Evolutionary conservation across 2,113 vertebrate species (phyloP).

Genomic region (Lophochroa leadbeateri): DNA sequence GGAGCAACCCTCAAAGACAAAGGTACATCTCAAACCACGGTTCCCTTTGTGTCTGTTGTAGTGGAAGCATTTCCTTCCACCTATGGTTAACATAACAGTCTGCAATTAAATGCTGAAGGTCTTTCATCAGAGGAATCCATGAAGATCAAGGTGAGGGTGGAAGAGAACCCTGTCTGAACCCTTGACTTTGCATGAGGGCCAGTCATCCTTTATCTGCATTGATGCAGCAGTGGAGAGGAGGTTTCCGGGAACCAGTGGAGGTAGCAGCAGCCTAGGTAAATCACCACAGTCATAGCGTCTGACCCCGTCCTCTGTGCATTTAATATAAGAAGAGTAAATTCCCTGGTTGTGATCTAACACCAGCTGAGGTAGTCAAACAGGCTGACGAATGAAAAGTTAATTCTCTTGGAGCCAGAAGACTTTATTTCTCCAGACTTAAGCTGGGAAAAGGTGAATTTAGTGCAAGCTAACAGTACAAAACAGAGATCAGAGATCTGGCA

Average conservation of each 20-base stretch:
- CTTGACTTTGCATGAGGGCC: neutral
- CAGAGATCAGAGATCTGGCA: neutral
- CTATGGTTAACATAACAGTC: neutral
- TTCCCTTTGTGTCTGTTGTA: neutral
- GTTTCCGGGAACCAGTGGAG: neutral
- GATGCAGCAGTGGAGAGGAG: neutral
- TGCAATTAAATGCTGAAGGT: neutral
- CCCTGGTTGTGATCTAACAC: neutral
- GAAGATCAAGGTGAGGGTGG: neutral
- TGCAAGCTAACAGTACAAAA: neutral
- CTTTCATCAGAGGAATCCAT: neutral
- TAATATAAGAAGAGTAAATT: neutral
- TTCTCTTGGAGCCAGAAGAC: neutral
- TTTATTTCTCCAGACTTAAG: neutral
- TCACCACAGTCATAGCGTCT: fast-evolving
- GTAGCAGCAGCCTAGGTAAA: neutral
- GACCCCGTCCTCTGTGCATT: neutral
- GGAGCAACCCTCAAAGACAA: neutral
- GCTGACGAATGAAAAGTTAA: neutral
- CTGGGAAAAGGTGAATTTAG: neutral
- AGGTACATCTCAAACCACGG: neutral
- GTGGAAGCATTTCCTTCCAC: neutral
- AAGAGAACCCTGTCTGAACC: neutral
- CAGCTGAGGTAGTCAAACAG: neutral
- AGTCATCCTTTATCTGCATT: neutral